phyloP scores from a whole-genome alignment of 2,888 invertebrate species.

The Cotesia congregata region DNA sequence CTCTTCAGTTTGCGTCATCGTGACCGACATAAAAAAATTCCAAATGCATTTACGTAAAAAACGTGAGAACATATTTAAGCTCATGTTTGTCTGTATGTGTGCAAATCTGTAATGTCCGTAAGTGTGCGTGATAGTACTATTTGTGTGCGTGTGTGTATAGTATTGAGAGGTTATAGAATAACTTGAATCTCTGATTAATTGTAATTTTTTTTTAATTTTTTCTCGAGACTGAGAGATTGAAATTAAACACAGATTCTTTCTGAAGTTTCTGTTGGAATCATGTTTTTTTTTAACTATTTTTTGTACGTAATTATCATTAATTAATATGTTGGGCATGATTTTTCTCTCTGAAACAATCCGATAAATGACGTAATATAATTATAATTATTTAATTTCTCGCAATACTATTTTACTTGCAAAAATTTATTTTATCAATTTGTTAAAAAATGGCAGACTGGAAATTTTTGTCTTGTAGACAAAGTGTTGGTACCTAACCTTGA shows the following conservation, averaged over 20 bases:
- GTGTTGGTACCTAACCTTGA: conserved; percentile 37
- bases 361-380: conserved; percentile 13
- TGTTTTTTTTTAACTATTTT: background rate
- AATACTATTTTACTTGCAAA: too few relatives aligned
- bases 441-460: background rate
- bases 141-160: conserved; percentile 50
- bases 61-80: conserved; percentile 45
- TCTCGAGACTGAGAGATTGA: conserved; percentile 42
- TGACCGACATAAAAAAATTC: conserved; percentile 52
- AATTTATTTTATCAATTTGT: background rate
- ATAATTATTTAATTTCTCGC: background rate
- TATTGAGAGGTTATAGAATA: conserved; percentile 47
- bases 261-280: conserved; percentile 23
- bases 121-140: conserved; percentile 42
- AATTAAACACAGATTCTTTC: background rate
- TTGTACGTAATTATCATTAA: background rate
- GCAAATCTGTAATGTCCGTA: conserved; percentile 40
- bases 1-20: conserved; percentile 49
- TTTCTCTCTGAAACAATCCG: background rate
- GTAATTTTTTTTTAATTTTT: conserved; percentile 45
- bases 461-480: background rate
- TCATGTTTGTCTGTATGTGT: conserved; percentile 43
- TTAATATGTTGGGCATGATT: background rate
- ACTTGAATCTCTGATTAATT: conserved; percentile 48
- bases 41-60: conserved; percentile 59